Evolutionary conservation across 53 echinoderm and acorn worm genomes (phyloP), one percentile per base, ranked within the genome.

Genomic region (Stichopus horrens): DNA sequence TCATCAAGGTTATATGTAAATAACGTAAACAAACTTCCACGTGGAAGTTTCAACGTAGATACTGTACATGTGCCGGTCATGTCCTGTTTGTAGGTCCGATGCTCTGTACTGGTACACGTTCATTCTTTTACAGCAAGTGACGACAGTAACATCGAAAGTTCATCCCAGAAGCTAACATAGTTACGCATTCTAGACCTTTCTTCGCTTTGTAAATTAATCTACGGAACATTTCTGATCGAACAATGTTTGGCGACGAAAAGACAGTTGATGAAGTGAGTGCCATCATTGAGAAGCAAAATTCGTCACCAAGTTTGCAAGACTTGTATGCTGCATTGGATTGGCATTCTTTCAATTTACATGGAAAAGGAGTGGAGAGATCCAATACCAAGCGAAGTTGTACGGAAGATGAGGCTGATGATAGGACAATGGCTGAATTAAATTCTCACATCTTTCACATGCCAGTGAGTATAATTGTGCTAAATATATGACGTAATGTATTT

Each of bases 211-310:
- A 23, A 75, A 5, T 20, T 37, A 75, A 23, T 74, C 20, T 16
- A 6, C 5, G 5, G 52, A 9, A 21, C 5, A 75, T 37, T 10
- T 5, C 10, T 23, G 0, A 75, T 18, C 37, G 37, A 37, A 76
- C 52, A 55, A 96, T 96, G 96, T 96, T 96, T 73, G 96, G 96
- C 6, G 91, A 96, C 74, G 88, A 91, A 54, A 90, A 91, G 9
- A 94, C 93, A 13, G 54, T 91, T 2, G 71, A 84, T 19, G 91
- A 92, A 80, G 94, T 96, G 5, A 87, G 91, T 66, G 88, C 88
- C 23, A 74, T 92, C 5, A 56, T 96, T 11, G 86, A 88, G 18
- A 92, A 86, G 85, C 91, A 91, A 77, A 54, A 76, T 6, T 16
- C 55, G 7, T 52, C 76, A 21, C 23, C 65, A 16, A 16, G 7